phyloP scores from a whole-genome alignment of 2,113 vertebrate genomes.

The Sylvietta virens region DNA sequence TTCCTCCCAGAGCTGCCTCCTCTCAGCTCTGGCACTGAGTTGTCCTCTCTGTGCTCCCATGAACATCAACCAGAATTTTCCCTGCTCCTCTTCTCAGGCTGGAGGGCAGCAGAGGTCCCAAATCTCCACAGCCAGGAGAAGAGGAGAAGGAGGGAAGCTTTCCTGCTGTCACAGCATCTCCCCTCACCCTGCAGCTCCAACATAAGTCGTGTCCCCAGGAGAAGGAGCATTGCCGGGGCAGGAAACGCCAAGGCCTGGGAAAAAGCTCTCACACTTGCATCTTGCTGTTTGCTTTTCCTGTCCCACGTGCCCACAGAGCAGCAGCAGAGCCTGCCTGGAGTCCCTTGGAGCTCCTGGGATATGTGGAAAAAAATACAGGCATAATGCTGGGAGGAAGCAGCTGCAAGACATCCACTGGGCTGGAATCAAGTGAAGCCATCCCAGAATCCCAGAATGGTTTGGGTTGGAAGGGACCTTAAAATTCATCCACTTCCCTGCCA shows the following conservation, averaged over 20 bases:
- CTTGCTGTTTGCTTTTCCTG: conserved; percentile 42
- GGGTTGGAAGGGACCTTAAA: background rate
- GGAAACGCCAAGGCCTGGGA: conserved; percentile 16
- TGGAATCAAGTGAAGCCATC: background rate
- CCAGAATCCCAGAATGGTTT: background rate
- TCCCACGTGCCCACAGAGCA: background rate
- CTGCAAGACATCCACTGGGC: background rate
- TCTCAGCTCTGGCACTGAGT: background rate
- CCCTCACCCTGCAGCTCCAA: background rate
- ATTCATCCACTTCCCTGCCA: background rate
- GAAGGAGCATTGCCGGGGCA: background rate
- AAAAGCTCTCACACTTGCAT: background rate
- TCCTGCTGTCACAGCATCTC: background rate
- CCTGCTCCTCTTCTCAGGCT: background rate
- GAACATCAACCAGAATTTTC: background rate
- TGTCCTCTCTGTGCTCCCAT: background rate
- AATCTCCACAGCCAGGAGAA: background rate
- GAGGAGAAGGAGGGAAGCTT: background rate
- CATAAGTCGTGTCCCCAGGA: background rate
- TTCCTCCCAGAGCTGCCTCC: background rate
- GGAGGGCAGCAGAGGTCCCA: background rate
- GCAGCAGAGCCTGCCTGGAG: background rate
- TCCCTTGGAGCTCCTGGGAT: background rate
- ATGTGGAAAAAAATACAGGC: background rate
- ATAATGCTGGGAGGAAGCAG: background rate